phyloP scores from a whole-genome alignment of 2,113 vertebrate species.

The Alaudala cheleensis region DNA sequence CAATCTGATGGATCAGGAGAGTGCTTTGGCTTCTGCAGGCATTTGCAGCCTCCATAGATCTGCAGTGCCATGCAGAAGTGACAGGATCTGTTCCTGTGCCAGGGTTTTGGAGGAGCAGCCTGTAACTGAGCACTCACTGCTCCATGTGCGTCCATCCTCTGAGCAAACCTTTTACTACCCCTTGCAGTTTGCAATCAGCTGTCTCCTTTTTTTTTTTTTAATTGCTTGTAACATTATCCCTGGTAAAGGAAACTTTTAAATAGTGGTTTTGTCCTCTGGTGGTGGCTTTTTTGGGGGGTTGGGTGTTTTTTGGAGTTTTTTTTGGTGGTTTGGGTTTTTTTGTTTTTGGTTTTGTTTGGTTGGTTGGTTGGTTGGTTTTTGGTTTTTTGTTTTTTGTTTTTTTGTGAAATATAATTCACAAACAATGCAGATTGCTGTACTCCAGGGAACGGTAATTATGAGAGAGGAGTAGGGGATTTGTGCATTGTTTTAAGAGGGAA shows the following conservation, averaged over 20 bases:
- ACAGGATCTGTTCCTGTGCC: not conserved
- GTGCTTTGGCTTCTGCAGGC: not conserved
- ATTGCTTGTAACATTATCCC: not conserved
- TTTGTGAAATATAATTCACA: not conserved
- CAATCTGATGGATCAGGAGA: not conserved
- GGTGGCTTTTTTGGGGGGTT: too few species aligned
- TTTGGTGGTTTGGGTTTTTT: not conserved
- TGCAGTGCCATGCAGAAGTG: not conserved
- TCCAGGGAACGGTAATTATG: not conserved
- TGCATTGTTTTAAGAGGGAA: not conserved
- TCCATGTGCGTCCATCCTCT: not conserved
- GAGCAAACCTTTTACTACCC: not conserved
- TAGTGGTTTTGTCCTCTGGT: not conserved
- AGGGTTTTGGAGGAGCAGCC: not conserved
- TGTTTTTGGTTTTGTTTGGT: not conserved
- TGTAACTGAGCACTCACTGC: not conserved
- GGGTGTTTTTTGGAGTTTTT: not conserved
- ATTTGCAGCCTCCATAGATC: not conserved
- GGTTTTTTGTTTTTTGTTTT: too few species aligned
- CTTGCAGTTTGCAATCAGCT: not conserved
- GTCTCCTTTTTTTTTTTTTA: not conserved
- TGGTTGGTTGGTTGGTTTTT: too few species aligned
- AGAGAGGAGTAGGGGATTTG: conserved; percentile 15
- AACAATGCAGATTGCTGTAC: conserved; percentile 33
- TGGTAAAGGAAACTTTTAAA: conserved; percentile 41